These are phyloP conservation scores for Drosophila nebulosa DNA, from an alignment of 1,140 invertebrate species.

Conservation along the genomic window DNA sequence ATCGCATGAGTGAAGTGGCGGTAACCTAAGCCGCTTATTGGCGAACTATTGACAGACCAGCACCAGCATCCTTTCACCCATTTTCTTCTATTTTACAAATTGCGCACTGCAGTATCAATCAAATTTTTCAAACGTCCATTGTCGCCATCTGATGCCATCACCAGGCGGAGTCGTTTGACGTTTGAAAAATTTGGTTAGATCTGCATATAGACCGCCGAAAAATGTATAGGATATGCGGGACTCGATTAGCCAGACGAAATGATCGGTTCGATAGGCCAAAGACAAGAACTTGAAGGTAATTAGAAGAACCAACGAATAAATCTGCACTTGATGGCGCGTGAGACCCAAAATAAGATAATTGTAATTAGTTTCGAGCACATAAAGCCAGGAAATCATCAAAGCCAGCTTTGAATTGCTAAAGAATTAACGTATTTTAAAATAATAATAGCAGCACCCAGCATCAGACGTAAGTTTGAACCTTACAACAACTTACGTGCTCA, in stretches of 20 bases:
- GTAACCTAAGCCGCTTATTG: constrained; percentile 42
- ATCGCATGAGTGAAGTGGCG: constrained; percentile 22
- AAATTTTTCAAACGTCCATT: constrained; percentile 25
- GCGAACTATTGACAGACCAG: neutral
- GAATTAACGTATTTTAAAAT: neutral
- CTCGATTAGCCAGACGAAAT: constrained; percentile 46
- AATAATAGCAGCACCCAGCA: too few relatives aligned
- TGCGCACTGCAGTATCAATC: constrained; percentile 38
- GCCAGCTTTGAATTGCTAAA: constrained; percentile 58
- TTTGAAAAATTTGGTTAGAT: constrained; percentile 43
- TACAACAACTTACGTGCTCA: constrained; percentile 53
- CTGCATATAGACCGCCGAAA: constrained; percentile 49
- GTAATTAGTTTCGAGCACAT: constrained; percentile 21
- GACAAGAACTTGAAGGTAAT: constrained; percentile 37
- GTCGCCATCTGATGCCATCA: neutral
- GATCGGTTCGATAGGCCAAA: constrained; percentile 37
- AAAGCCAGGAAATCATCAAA: constrained; percentile 30
- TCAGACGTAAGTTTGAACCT: too few relatives aligned
- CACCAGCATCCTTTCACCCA: neutral
- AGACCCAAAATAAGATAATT: constrained; percentile 24
- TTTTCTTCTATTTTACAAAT: neutral
- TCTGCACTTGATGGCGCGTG: constrained; percentile 15
- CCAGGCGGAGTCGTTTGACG: constrained; percentile 3
- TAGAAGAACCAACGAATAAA: constrained; percentile 34
- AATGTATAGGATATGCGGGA: constrained; percentile 41